A percentile compares a stretch with the other conserved stretches of the same genome.
Conservation (phyloP, 2,797 vertebrate genomes). For the Tokudaia muenninki region DNA sequence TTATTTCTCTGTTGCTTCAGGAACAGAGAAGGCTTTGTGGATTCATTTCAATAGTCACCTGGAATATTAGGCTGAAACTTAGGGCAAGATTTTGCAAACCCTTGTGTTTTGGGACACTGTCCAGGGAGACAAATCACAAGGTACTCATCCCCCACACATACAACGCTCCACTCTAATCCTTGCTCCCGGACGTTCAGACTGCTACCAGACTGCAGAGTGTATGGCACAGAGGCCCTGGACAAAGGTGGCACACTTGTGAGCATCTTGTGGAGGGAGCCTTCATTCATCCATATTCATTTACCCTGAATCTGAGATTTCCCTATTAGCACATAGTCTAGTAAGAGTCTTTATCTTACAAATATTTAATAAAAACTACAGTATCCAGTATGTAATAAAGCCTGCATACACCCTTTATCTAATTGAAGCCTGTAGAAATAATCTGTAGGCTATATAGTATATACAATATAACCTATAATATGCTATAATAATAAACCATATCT, state of each 20-base stretch:
- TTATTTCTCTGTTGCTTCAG: background rate
- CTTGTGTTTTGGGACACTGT: background rate
- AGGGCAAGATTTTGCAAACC: background rate
- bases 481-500: constrained; percentile 33
- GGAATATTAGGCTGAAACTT: background rate
- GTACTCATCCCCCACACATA: background rate
- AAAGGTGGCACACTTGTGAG: background rate
- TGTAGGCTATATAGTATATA: background rate
- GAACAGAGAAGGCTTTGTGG: background rate
- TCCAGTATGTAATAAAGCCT: background rate
- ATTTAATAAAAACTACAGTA: background rate
- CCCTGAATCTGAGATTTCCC: background rate
- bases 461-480: background rate
- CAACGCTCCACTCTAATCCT: too few species aligned
- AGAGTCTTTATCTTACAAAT: background rate
- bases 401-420: background rate
- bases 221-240: background rate
- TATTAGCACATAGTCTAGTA: background rate
- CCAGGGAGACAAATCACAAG: background rate
- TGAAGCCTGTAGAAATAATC: background rate
- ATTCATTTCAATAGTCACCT: constrained; percentile 27
- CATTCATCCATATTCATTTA: background rate
- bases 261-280: background rate
- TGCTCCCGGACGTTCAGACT: background rate
- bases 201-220: background rate